phyloP scores from a whole-genome alignment of 2,888 invertebrate genomes.

The Pyrochroa serraticornis region DNA sequence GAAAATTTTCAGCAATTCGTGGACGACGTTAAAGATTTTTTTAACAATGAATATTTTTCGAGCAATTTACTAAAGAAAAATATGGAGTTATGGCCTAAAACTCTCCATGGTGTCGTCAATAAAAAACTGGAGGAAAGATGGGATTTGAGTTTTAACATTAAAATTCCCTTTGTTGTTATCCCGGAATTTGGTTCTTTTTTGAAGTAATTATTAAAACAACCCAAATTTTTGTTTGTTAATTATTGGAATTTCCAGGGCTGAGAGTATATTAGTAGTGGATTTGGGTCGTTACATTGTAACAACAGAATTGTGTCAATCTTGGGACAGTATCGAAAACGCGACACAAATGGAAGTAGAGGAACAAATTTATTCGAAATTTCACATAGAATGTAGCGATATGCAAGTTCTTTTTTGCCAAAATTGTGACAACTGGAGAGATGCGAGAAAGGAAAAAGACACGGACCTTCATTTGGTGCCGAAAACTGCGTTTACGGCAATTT shows the following conservation, averaged over 20 bases:
- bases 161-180: conserved; percentile 76
- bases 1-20: conserved; percentile 41
- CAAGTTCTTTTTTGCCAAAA: conserved; percentile 68
- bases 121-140: conserved; percentile 49
- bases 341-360: conserved; percentile 85
- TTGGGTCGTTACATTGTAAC: conserved; percentile 71
- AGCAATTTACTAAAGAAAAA: neutral
- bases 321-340: conserved; percentile 72
- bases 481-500: conserved; percentile 56
- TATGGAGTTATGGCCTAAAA: neutral
- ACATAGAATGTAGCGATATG: conserved; percentile 70
- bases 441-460: conserved; percentile 72
- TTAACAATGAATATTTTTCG: conserved; percentile 21
- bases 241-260: conserved; percentile 61
- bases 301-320: conserved; percentile 75
- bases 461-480: conserved; percentile 77
- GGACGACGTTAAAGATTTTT: conserved; percentile 40
- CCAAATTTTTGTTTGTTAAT: neutral
- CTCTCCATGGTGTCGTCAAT: conserved; percentile 29
- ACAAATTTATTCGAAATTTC: conserved; percentile 76
- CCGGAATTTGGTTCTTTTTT: conserved; percentile 75
- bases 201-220: conserved; percentile 59
- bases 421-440: conserved; percentile 78
- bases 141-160: conserved; percentile 73
- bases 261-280: conserved; percentile 74